Percentiles rank a stretch among this genome's conserved stretches.
Conservation (phyloP, 2,797 vertebrate genomes). For the Enoplosus armatus region DNA sequence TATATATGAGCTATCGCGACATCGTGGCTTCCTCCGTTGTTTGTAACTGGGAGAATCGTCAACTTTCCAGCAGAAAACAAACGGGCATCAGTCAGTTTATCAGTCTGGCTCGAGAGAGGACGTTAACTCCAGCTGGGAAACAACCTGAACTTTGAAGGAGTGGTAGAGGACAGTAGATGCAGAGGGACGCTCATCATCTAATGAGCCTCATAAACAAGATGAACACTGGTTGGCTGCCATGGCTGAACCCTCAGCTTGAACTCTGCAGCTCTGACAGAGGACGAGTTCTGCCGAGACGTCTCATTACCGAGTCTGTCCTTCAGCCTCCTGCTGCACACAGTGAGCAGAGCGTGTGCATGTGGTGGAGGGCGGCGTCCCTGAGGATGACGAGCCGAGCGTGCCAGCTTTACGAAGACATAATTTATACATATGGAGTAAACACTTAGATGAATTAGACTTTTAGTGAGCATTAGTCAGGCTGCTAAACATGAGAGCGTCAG, state of each 20-base stretch:
- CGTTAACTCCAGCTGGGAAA: background rate
- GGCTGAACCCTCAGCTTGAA: background rate
- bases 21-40: background rate
- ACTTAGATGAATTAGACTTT: slow-evolving; percentile 6
- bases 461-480: background rate
- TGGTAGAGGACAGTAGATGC: background rate
- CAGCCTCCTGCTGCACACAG: background rate
- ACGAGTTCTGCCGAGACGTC: background rate
- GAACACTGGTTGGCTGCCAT: background rate
- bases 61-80: background rate
- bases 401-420: slow-evolving; percentile 28
- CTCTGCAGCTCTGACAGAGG: slow-evolving; percentile 15
- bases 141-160: background rate
- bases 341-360: slow-evolving; percentile 7
- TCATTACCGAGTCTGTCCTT: slow-evolving; percentile 28
- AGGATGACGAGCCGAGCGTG: slow-evolving; percentile 4
- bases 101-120: background rate
- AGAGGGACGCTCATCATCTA: slow-evolving; percentile 1
- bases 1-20: background rate
- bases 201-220: slow-evolving; percentile 39
- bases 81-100: too few species aligned
- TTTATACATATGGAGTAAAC: slow-evolving; percentile 8
- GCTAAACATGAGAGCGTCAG: background rate
- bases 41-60: too few species aligned
- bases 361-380: slow-evolving; percentile 3